phyloP scores from a whole-genome alignment of 2,797 vertebrate species.

The Echeneis naucrates region DNA sequence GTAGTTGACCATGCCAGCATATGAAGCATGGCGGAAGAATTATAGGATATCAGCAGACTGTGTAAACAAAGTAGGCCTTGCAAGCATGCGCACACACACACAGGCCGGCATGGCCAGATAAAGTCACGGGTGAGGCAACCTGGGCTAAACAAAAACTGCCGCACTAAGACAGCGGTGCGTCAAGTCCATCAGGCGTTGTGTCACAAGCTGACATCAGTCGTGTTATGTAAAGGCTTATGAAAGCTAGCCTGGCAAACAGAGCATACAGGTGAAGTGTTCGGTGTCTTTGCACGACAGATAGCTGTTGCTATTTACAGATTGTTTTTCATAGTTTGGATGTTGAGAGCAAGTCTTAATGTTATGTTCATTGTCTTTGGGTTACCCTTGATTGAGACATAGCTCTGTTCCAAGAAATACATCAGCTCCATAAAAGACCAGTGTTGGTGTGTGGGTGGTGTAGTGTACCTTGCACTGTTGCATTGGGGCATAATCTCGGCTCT shows the following conservation, averaged over 20 bases:
- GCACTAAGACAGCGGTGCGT: constrained; percentile 32
- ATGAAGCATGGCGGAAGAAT: constrained; percentile 17
- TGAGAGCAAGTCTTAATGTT: constrained; percentile 14
- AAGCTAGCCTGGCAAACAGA: constrained; percentile 42
- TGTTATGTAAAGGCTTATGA: constrained; percentile 67
- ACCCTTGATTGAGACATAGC: constrained; percentile 14
- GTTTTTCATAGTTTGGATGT: constrained; percentile 17
- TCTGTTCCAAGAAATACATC: constrained; percentile 42
- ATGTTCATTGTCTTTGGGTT: constrained; percentile 17
- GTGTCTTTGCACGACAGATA: constrained; percentile 23
- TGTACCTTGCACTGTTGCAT: constrained; percentile 58
- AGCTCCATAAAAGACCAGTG: constrained; percentile 30
- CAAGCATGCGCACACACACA: not conserved
- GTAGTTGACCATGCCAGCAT: not conserved
- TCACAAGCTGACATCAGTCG: constrained; percentile 55
- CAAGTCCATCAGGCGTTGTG: constrained; percentile 54
- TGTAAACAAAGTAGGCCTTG: constrained; percentile 21
- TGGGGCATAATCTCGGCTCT: constrained; percentile 54
- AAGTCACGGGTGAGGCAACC: not conserved
- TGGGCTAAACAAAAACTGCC: constrained; percentile 29
- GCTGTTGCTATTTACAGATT: constrained; percentile 3
- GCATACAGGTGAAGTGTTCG: constrained; percentile 50
- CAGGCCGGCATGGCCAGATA: not conserved
- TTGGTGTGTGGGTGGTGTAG: constrained; percentile 48
- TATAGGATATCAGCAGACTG: not conserved